phyloP scores from a whole-genome alignment of 2,797 vertebrate genomes.

The Leptoclinus maculatus region DNA sequence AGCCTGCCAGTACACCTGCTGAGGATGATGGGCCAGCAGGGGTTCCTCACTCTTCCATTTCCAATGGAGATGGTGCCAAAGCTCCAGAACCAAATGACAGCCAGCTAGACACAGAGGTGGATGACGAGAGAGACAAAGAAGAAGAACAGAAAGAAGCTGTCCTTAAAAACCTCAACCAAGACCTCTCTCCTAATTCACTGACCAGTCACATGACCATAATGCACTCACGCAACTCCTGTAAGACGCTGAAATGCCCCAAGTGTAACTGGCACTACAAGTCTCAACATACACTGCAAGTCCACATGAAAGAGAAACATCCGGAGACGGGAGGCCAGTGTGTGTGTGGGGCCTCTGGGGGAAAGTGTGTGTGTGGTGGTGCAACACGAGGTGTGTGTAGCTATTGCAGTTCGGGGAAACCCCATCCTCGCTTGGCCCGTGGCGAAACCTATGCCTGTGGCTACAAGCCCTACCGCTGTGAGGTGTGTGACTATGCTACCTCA shows the following conservation, averaged over 20 bases:
- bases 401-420: slow-evolving; percentile 95
- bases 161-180: slow-evolving; percentile 88
- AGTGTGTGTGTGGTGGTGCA: slow-evolving; percentile 83
- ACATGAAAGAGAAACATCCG: slow-evolving; percentile 99
- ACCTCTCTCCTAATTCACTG: slow-evolving; percentile 86
- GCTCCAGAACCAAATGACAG: slow-evolving; percentile 95
- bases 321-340: slow-evolving; percentile 93
- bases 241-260: slow-evolving; percentile 99
- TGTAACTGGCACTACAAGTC: slow-evolving; percentile 99
- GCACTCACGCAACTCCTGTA: slow-evolving; percentile 99
- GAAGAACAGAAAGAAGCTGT: slow-evolving; percentile 76
- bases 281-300: slow-evolving; percentile 98
- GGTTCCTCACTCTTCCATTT: slow-evolving; percentile 84
- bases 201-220: slow-evolving; percentile 94
- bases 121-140: slow-evolving; percentile 78
- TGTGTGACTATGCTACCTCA: slow-evolving; percentile 99
- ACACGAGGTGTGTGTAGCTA: slow-evolving; percentile 92
- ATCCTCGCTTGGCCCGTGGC: slow-evolving; percentile 95
- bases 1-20: slow-evolving; percentile 84
- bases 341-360: slow-evolving; percentile 87
- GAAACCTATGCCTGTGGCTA: slow-evolving; percentile 99
- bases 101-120: slow-evolving; percentile 74
- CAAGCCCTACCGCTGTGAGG: slow-evolving; percentile 99
- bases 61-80: slow-evolving; percentile 95
- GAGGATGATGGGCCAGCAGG: slow-evolving; percentile 86